phyloP scores from a whole-genome alignment of 2,888 invertebrate species.

The Boloria selene region DNA sequence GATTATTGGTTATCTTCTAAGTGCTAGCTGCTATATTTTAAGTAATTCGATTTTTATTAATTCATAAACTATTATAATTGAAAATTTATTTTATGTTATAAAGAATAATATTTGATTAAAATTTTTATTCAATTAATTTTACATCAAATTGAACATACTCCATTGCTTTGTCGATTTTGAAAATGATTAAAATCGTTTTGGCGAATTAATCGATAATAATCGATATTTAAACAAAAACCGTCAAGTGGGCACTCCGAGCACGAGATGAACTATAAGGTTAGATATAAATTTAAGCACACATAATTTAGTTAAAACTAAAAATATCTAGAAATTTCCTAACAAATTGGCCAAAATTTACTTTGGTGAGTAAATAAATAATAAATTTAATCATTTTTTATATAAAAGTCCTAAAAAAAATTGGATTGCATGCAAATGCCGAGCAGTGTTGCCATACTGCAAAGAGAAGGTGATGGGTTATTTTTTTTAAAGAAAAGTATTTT shows the following conservation, averaged over 20 bases:
- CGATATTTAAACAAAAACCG: constrained; percentile 43
- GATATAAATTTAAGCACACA: constrained; percentile 64
- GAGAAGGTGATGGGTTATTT: constrained; percentile 28
- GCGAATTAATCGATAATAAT: constrained; percentile 13
- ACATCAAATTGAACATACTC: neutral
- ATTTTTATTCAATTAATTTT: neutral
- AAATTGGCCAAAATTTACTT: constrained; percentile 14
- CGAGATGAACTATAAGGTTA: constrained; percentile 67
- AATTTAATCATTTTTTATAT: constrained; percentile 13
- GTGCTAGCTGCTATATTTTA: too few species aligned
- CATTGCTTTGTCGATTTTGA: constrained; percentile 14
- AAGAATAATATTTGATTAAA: neutral
- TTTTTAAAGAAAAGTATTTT: constrained; percentile 12
- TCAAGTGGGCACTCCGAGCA: constrained; percentile 63
- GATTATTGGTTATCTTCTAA: too few species aligned
- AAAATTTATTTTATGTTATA: neutral
- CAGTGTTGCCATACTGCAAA: constrained; percentile 6
- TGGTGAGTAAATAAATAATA: constrained; percentile 13
- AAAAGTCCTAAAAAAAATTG: neutral
- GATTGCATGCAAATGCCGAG: constrained; percentile 24
- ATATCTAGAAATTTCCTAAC: neutral
- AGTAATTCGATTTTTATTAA: too few species aligned
- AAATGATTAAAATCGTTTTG: neutral
- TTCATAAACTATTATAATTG: too few species aligned
- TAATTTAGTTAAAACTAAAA: constrained; percentile 40